Conservation (phyloP, 2,113 vertebrate genomes). For the Eolophus roseicapilla region DNA sequence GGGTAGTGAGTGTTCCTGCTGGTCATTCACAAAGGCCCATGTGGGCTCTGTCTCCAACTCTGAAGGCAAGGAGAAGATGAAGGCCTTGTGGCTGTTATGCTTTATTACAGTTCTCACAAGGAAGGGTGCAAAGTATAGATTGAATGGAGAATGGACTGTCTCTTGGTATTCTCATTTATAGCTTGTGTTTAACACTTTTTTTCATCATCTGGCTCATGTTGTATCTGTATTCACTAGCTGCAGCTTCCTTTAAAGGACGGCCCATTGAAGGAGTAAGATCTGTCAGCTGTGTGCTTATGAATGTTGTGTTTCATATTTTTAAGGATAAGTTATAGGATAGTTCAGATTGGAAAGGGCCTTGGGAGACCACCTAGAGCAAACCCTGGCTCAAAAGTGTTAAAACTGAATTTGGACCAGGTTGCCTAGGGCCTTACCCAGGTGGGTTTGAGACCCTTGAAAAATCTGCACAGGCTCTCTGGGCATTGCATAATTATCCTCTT, state of each 20-base stretch:
- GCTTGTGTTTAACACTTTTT: not conserved
- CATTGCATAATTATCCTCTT: not conserved
- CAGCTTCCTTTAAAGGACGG: not conserved
- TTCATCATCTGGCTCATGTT: not conserved
- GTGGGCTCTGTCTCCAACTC: not conserved
- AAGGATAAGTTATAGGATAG: not conserved
- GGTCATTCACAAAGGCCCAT: not conserved
- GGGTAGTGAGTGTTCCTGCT: not conserved
- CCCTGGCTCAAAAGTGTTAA: not conserved
- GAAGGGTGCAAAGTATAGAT: not conserved
- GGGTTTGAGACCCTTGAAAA: not conserved
- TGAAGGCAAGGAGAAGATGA: not conserved
- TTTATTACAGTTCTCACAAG: not conserved
- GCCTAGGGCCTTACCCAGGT: not conserved
- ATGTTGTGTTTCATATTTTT: not conserved
- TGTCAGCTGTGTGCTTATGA: not conserved
- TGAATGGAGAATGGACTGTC: not conserved
- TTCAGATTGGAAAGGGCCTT: not conserved
- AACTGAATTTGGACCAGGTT: not conserved
- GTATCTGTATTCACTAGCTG: not conserved
- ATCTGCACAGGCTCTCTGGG: not conserved
- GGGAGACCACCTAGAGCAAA: not conserved
- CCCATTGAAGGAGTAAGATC: not conserved
- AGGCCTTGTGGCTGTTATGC: not conserved
- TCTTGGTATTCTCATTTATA: not conserved